These are phyloP conservation scores for Eunapius fragilis DNA, from an alignment of 37 sponge, comb jelly and placozoan genomes.

Conservation along the genomic window DNA sequence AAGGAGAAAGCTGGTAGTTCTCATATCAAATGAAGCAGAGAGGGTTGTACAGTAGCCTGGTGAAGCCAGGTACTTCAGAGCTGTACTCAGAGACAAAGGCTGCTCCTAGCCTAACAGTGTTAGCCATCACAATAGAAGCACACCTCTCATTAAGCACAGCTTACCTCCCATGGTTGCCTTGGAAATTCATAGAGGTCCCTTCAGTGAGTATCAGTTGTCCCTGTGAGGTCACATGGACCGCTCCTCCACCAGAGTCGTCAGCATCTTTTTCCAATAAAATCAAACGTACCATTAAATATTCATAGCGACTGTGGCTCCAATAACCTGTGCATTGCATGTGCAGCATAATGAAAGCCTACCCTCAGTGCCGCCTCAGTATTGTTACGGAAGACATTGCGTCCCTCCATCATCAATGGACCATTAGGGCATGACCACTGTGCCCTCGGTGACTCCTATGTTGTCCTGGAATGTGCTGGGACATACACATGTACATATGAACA, in stretches of 20 bases:
- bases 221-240: slow-evolving; percentile 21
- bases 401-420: background rate
- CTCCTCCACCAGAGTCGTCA: slow-evolving; percentile 15
- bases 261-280: slow-evolving; percentile 22
- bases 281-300: slow-evolving; percentile 11
- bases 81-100: slow-evolving; percentile 36
- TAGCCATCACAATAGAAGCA: background rate
- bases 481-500: background rate
- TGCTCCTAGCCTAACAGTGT: slow-evolving; percentile 59
- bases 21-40: slow-evolving; percentile 60
- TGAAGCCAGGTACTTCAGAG: background rate
- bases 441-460: background rate
- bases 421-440: background rate
- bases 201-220: slow-evolving; percentile 44
- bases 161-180: background rate
- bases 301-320: slow-evolving; percentile 14
- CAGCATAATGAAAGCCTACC: background rate
- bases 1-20: slow-evolving; percentile 8
- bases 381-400: background rate
- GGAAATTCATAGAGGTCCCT: background rate
- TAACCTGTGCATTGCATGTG: slow-evolving; percentile 8
- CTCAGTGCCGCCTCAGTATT: slow-evolving; percentile 10
- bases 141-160: too few relatives aligned
- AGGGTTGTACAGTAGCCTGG: slow-evolving; percentile 51
- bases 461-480: slow-evolving; percentile 7